Evolutionary conservation across 2,888 invertebrate species (phyloP).

Genomic region (Spilosoma lubricipeda): DNA sequence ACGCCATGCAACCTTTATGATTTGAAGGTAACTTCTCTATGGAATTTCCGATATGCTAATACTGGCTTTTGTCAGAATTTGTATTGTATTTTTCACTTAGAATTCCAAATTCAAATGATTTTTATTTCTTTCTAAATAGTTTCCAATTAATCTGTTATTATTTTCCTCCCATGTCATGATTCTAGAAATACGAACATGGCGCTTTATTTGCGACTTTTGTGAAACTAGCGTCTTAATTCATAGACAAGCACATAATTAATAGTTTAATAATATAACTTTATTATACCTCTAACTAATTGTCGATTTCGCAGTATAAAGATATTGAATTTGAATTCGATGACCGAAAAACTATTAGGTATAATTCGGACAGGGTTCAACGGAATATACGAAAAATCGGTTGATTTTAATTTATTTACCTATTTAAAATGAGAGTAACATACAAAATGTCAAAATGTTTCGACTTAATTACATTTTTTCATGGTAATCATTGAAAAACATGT

Average conservation of each 20-base stretch:
- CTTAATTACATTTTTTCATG: background rate
- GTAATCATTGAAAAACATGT: background rate
- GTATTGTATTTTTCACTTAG: background rate
- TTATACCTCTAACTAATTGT: background rate
- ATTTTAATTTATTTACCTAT: too few species aligned
- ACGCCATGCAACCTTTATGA: background rate
- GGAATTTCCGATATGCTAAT: background rate
- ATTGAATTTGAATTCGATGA: background rate
- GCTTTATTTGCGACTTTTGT: background rate
- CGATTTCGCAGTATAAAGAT: background rate
- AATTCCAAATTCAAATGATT: background rate
- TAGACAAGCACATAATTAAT: background rate
- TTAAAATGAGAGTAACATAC: background rate
- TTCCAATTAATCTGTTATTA: background rate
- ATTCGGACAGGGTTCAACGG: background rate
- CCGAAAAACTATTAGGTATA: background rate
- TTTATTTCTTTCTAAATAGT: background rate
- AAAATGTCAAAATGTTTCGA: background rate
- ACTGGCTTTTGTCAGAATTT: background rate
- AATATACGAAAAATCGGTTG: too few species aligned
- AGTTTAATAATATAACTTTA: background rate
- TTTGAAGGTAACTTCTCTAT: background rate
- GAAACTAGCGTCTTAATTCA: background rate
- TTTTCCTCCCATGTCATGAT: background rate
- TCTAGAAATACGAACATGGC: background rate